Percentiles rank a stretch among this genome's conserved stretches.
Conservation (phyloP, 2,113 vertebrate species). For the Chrysemys picta region DNA sequence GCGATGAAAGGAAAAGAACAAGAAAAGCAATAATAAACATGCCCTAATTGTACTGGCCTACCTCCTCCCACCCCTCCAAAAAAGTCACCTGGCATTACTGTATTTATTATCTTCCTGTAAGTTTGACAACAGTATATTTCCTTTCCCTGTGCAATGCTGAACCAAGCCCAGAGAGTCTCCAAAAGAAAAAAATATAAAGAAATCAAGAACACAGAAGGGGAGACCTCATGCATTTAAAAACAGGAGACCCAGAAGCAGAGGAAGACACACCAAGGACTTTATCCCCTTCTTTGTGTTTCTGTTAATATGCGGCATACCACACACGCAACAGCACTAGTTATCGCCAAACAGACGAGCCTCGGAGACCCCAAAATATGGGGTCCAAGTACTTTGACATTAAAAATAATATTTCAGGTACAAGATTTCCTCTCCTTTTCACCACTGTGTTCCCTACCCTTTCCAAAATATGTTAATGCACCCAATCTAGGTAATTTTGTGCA, state of each 20-base stretch:
- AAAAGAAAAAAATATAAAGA: not conserved
- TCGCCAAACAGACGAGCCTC: accelerated
- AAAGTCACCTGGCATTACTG: not conserved
- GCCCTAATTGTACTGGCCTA: not conserved
- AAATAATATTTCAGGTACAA: not conserved
- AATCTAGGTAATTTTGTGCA: not conserved
- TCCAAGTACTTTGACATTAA: not conserved
- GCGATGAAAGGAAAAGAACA: not conserved
- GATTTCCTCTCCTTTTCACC: not conserved
- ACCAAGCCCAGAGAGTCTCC: not conserved
- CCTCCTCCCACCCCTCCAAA: not conserved
- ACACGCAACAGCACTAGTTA: not conserved
- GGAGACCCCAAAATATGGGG: not conserved
- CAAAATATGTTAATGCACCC: not conserved
- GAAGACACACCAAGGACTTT: not conserved
- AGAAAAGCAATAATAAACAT: not conserved
- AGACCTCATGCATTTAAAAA: not conserved
- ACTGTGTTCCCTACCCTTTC: not conserved
- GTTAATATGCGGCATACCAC: not conserved
- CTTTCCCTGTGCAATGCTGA: not conserved
- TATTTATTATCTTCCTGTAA: too few species aligned
- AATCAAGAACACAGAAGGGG: not conserved
- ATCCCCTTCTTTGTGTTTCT: not conserved
- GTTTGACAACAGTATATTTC: not conserved
- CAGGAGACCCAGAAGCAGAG: not conserved